A percentile compares a stretch with the other conserved stretches of the same genome.
Conservation (phyloP, 1,140 invertebrate species). For the Hirudo medicinalis region DNA sequence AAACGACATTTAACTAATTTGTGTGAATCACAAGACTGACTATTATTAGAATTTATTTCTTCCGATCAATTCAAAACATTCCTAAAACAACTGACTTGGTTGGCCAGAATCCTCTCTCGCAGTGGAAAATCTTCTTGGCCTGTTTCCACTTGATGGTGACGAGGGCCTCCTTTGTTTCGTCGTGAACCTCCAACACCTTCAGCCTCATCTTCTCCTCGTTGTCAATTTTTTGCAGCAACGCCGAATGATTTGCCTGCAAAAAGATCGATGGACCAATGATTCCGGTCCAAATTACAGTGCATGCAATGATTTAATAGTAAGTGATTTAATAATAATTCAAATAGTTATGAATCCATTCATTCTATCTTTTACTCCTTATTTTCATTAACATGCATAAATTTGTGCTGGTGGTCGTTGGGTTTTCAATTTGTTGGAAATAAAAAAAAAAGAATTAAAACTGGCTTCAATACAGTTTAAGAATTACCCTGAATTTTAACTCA, state of each 20-base stretch:
- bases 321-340: background rate
- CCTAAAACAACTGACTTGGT: conserved; percentile 42
- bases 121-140: conserved; percentile 45
- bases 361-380: background rate
- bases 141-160: conserved; percentile 47
- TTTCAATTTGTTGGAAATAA: background rate
- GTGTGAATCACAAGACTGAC: background rate
- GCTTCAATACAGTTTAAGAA: background rate
- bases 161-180: conserved; percentile 43
- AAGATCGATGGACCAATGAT: conserved; percentile 9
- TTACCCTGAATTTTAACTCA: conserved; percentile 49
- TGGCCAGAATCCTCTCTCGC: conserved; percentile 50
- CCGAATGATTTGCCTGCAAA: conserved; percentile 45
- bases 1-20: no score
- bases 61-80: background rate
- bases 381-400: background rate
- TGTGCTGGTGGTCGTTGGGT: background rate
- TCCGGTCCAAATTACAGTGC: background rate
- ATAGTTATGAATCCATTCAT: background rate
- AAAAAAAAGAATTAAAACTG: background rate
- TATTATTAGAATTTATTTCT: background rate
- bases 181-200: conserved; percentile 42
- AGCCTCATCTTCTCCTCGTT: conserved; percentile 45
- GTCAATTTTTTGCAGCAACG: conserved; percentile 43
- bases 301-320: no score